These are phyloP conservation scores for Paralichthys olivaceus DNA, from an alignment of 2,113 vertebrate species.

Conservation along the genomic window DNA sequence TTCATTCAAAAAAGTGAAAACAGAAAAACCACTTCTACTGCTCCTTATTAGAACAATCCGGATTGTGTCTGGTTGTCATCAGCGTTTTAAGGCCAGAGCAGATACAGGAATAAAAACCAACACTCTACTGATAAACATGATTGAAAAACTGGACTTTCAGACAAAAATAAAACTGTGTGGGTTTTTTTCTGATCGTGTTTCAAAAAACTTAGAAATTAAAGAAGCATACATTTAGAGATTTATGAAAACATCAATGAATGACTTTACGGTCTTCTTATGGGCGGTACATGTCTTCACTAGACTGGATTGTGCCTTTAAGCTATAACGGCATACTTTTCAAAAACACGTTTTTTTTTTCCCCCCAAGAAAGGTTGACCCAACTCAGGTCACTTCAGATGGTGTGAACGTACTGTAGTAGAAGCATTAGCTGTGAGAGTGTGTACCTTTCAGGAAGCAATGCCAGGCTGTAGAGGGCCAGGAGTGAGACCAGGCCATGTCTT, in stretches of 20 bases:
- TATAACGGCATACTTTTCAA: background rate
- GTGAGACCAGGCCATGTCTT: constrained; percentile 98
- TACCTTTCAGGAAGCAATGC: constrained; percentile 99
- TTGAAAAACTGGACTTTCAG: background rate
- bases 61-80: too few relatives aligned
- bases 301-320: background rate
- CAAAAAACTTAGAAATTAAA: too few relatives aligned
- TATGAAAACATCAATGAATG: background rate
- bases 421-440: constrained; percentile 9
- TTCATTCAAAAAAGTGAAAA: background rate
- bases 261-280: background rate
- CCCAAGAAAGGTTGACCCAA: background rate
- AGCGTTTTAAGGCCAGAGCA: too few relatives aligned
- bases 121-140: too few relatives aligned
- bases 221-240: too few relatives aligned
- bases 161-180: background rate
- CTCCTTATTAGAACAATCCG: too few relatives aligned
- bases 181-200: too few relatives aligned
- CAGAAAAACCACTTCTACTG: background rate
- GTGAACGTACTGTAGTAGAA: background rate
- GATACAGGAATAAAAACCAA: too few relatives aligned
- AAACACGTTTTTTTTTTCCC: background rate
- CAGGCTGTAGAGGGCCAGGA: constrained; percentile 97
- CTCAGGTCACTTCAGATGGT: background rate
- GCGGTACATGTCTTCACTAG: background rate